phyloP scores from a whole-genome alignment of 1,140 invertebrate species.

The Hydropsyche tenuis region DNA sequence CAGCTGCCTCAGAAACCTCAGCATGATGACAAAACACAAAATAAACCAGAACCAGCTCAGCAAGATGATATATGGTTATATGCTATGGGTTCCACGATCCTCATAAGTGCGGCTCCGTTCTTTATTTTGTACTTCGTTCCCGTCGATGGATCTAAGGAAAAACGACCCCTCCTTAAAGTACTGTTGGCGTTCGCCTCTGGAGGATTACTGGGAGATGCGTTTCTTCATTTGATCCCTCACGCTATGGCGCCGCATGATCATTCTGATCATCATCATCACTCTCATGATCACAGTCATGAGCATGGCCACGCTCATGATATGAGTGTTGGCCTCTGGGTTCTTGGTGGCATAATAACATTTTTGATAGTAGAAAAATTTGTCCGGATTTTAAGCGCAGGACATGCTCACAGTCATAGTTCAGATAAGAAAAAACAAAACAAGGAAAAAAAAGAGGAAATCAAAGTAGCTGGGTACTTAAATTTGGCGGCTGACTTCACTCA shows the following conservation, averaged over 20 bases:
- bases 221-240: conserved; percentile 96
- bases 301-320: conserved; percentile 75
- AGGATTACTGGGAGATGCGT: conserved; percentile 93
- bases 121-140: conserved; percentile 94
- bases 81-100: conserved; percentile 85
- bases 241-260: conserved; percentile 75
- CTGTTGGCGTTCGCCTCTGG: conserved; percentile 94
- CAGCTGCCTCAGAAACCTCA: conserved; percentile 48
- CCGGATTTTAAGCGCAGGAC: conserved; percentile 83
- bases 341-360: conserved; percentile 91
- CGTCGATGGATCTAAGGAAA: conserved; percentile 83
- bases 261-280: conserved; percentile 59
- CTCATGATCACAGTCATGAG: conserved; percentile 64
- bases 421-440: conserved; percentile 55
- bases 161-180: conserved; percentile 85
- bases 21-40: conserved; percentile 42
- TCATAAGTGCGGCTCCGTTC: conserved; percentile 94
- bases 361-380: conserved; percentile 93
- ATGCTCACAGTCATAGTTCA: conserved; percentile 64
- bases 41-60: conserved; percentile 13
- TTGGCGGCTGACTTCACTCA: conserved; percentile 94
- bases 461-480: conserved; percentile 93
- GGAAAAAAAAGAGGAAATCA: conserved; percentile 71
- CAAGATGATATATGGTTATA: conserved; percentile 73
- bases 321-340: conserved; percentile 86